phyloP scores from a whole-genome alignment of 2,113 vertebrate species.

The Etheostoma spectabile region DNA sequence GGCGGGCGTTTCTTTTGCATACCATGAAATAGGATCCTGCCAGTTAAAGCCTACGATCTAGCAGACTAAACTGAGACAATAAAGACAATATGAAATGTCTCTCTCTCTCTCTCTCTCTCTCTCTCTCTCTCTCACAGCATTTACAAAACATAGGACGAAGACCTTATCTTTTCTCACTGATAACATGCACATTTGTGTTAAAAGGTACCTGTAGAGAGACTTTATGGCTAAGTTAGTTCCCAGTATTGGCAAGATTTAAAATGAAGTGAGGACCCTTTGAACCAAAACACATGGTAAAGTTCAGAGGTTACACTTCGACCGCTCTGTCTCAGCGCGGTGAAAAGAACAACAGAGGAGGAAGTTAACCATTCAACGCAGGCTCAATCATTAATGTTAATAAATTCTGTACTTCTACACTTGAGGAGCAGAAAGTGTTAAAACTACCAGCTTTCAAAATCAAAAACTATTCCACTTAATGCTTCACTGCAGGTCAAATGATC shows the following conservation, averaged over 20 bases:
- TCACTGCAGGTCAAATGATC: neutral
- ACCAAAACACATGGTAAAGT: neutral
- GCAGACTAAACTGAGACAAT: too few relatives aligned
- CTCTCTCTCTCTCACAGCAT: too few relatives aligned
- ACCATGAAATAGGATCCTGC: too few relatives aligned
- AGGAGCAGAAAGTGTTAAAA: slow-evolving; percentile 1
- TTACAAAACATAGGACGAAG: too few relatives aligned
- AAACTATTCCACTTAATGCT: slow-evolving; percentile 9
- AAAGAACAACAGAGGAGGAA: slow-evolving; percentile 33
- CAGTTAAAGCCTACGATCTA: too few relatives aligned
- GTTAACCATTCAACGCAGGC: slow-evolving; percentile 55
- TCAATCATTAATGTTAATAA: neutral
- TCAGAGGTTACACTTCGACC: slow-evolving; percentile 30
- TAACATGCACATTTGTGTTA: too few relatives aligned
- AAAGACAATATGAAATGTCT: too few relatives aligned
- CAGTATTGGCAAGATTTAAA: neutral
- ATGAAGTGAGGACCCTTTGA: neutral
- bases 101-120: too few relatives aligned
- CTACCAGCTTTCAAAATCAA: neutral
- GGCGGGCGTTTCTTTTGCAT: too few relatives aligned
- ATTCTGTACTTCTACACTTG: neutral
- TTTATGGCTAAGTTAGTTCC: too few relatives aligned
- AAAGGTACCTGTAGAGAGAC: too few relatives aligned
- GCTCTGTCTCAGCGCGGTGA: neutral
- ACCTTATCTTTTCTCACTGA: too few relatives aligned